Conservation (phyloP, 2,113 vertebrate species). For the Rhinogobius similis region DNA sequence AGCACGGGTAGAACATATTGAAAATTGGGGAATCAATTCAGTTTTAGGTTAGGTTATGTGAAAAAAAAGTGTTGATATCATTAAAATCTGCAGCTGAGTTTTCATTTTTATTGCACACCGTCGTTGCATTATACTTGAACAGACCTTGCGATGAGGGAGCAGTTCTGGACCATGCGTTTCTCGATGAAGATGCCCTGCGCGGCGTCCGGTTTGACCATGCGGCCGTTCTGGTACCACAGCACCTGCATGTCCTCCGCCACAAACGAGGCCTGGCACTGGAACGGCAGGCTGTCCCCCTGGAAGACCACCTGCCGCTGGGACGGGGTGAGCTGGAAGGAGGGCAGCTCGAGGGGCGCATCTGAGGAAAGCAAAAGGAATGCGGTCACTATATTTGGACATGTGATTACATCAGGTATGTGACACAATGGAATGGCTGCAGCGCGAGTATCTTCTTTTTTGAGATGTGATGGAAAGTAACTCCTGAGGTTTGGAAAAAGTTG, state of each 20-base stretch:
- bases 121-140: background rate
- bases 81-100: background rate
- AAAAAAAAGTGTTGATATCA: too few species aligned
- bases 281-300: constrained; percentile 95
- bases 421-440: background rate
- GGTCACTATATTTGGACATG: constrained; percentile 5
- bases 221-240: constrained; percentile 95
- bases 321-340: constrained; percentile 94
- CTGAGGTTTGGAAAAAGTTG: background rate
- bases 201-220: constrained; percentile 89
- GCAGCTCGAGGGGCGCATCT: constrained; percentile 94
- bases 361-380: constrained; percentile 19
- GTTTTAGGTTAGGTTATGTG: too few species aligned
- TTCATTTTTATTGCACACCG: background rate
- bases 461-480: background rate
- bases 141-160: constrained; percentile 93
- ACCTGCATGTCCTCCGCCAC: constrained; percentile 97
- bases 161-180: constrained; percentile 96
- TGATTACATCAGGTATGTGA: constrained; percentile 3
- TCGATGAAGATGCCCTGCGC: constrained; percentile 94
- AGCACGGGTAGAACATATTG: too few species aligned
- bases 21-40: too few species aligned
- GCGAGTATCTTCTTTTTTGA: background rate
- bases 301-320: constrained; percentile 96
- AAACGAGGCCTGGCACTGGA: constrained; percentile 95